These are phyloP conservation scores for Oncopodura yosiiana DNA, from an alignment of 1,140 invertebrate species.

Conservation along the genomic window DNA sequence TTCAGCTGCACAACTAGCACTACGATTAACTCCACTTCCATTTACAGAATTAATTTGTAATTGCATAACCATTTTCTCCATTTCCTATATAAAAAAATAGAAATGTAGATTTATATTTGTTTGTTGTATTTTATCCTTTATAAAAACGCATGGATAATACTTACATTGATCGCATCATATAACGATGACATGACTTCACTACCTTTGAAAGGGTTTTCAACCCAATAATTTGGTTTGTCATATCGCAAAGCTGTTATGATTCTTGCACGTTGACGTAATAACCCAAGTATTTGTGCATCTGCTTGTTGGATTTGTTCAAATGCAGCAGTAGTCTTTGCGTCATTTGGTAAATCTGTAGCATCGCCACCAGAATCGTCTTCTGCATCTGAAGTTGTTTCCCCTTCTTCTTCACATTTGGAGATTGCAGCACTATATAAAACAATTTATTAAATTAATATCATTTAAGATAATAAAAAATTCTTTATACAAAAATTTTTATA, in stretches of 20 bases:
- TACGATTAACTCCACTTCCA: slow-evolving; percentile 54
- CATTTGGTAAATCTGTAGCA: slow-evolving; percentile 23
- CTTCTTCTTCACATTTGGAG: slow-evolving; percentile 23
- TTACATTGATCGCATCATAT: slow-evolving; percentile 21
- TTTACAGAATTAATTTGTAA: slow-evolving; percentile 13
- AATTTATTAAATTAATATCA: neutral
- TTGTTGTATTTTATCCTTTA: neutral
- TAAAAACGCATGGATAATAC: neutral
- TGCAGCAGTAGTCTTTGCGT: slow-evolving; percentile 16
- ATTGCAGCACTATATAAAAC: slow-evolving; percentile 19
- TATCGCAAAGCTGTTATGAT: slow-evolving; percentile 24
- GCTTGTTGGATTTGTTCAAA: slow-evolving; percentile 33
- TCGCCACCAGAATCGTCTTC: slow-evolving; percentile 28
- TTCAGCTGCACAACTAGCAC: slow-evolving; percentile 83
- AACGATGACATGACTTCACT: slow-evolving; percentile 22
- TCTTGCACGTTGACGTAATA: slow-evolving; percentile 17
- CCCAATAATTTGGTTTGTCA: slow-evolving; percentile 31
- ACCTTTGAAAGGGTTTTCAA: slow-evolving; percentile 23
- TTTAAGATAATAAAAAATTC: neutral
- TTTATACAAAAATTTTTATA: neutral
- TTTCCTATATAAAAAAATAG: slow-evolving; percentile 18
- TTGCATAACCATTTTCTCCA: slow-evolving; percentile 24
- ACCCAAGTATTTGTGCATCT: slow-evolving; percentile 26
- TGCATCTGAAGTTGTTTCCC: slow-evolving; percentile 23
- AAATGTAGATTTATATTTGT: neutral